Percentiles rank a stretch among this genome's conserved stretches.
phyloP scores from a whole-genome alignment of 2,888 invertebrate species.

The Zaprionus lineosus region DNA sequence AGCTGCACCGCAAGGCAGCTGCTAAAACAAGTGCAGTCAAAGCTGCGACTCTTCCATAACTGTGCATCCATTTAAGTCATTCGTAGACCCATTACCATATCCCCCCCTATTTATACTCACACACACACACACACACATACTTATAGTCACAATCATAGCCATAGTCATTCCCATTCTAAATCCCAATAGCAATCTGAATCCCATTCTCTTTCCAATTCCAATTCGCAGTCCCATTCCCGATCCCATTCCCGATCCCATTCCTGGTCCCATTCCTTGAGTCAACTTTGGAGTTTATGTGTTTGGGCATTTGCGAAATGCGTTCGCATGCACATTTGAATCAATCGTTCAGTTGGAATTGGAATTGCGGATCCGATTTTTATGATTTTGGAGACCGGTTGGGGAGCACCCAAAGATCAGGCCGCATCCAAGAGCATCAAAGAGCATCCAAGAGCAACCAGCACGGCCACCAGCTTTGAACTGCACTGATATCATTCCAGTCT shows the following conservation, averaged over 20 bases:
- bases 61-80: slow-evolving; percentile 40
- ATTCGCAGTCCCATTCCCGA: slow-evolving; percentile 10
- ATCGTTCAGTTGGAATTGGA: slow-evolving; percentile 52
- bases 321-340: slow-evolving; percentile 74
- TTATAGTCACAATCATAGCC: neutral
- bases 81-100: slow-evolving; percentile 5
- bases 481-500: slow-evolving; percentile 56
- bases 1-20: slow-evolving; percentile 31
- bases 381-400: slow-evolving; percentile 51
- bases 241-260: slow-evolving; percentile 29
- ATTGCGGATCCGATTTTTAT: slow-evolving; percentile 53
- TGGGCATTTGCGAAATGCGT: slow-evolving; percentile 69
- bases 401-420: slow-evolving; percentile 33
- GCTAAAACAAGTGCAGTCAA: slow-evolving; percentile 72
- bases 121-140: slow-evolving; percentile 1
- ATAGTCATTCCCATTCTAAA: slow-evolving; percentile 6
- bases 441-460: no score
- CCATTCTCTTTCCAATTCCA: slow-evolving; percentile 12
- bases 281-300: slow-evolving; percentile 65
- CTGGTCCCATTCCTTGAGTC: slow-evolving; percentile 33
- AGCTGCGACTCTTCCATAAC: slow-evolving; percentile 32
- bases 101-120: slow-evolving; percentile 16
- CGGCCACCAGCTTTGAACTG: slow-evolving; percentile 32
- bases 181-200: slow-evolving; percentile 14
- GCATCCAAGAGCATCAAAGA: no score